phyloP scores from a whole-genome alignment of 2,888 invertebrate genomes.

The Rhagophthalmus giganteus region DNA sequence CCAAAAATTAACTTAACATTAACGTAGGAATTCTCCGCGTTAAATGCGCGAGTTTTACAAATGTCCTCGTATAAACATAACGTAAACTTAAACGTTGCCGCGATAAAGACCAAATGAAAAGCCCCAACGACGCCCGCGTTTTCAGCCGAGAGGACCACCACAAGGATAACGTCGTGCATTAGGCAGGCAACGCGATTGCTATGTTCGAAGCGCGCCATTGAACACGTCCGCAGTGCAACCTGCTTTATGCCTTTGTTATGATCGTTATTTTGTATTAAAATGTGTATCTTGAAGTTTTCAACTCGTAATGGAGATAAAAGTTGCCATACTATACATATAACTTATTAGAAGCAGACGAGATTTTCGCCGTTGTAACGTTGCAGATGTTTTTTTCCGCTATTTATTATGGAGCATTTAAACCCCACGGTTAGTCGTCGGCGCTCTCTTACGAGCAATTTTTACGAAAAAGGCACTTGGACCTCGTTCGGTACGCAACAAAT shows the following conservation, averaged over 20 bases:
- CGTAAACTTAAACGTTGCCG: conserved; percentile 2
- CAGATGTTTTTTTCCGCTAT: conserved; percentile 20
- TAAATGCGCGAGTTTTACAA: conserved; percentile 1
- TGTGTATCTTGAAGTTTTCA: conserved; percentile 36
- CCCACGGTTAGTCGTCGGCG: too few relatives aligned
- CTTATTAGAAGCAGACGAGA: conserved; percentile 24
- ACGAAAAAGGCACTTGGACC: too few relatives aligned
- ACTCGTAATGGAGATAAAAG: conserved; percentile 34
- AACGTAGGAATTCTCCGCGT: too few relatives aligned
- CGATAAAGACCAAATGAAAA: conserved; percentile 23
- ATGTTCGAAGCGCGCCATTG: conserved; percentile 37
- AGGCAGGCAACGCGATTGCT: conserved; percentile 21
- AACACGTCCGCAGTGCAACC: conserved; percentile 38
- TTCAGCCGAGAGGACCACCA: conserved; percentile 7
- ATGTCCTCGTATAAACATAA: conserved; percentile 1
- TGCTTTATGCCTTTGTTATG: conserved; percentile 42
- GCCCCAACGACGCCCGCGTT: conserved; percentile 17
- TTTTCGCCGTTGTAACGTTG: conserved; percentile 14
- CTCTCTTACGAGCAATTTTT: too few relatives aligned
- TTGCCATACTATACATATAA: conserved; percentile 28
- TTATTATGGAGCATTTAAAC: too few relatives aligned
- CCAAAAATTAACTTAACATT: not conserved
- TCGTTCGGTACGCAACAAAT: too few relatives aligned
- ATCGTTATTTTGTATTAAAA: conserved; percentile 40
- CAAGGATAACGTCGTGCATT: conserved; percentile 25